A percentile compares a stretch with the other conserved stretches of the same genome.
Evolutionary conservation across 2,797 vertebrate species (phyloP).

Genomic region (Argentina silus): DNA sequence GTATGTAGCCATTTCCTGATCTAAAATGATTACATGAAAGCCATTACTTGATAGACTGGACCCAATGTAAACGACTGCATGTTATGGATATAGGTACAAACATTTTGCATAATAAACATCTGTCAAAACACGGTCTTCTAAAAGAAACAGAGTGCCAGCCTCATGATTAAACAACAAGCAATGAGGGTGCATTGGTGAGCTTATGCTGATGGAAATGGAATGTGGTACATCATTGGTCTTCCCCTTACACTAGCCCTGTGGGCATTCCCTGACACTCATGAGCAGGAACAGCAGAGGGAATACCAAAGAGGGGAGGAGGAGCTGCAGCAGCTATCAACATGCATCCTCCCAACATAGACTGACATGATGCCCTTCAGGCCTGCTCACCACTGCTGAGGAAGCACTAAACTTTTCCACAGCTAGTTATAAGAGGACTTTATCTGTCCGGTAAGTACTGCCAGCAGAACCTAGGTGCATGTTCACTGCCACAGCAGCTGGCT

Average conservation of each 20-base stretch:
- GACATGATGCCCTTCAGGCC: constrained; percentile 40
- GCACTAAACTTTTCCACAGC: constrained; percentile 32
- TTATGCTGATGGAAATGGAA: neutral
- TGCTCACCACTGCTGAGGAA: constrained; percentile 46
- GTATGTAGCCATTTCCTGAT: neutral
- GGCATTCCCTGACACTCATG: constrained; percentile 9
- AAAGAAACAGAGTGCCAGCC: neutral
- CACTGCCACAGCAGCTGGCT: constrained; percentile 37
- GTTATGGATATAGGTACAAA: neutral
- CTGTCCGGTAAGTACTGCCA: constrained; percentile 18
- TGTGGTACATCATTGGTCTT: neutral
- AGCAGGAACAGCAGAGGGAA: constrained; percentile 16
- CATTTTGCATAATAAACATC: neutral
- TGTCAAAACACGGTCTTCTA: neutral
- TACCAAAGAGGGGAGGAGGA: neutral
- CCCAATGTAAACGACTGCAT: neutral
- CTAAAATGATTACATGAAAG: too few relatives aligned
- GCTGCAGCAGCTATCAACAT: constrained; percentile 25
- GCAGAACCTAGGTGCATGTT: constrained; percentile 34
- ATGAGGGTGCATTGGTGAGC: too few relatives aligned
- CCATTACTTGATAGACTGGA: neutral
- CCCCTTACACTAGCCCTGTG: neutral
- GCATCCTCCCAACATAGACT: constrained; percentile 39
- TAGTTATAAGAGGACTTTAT: constrained; percentile 35
- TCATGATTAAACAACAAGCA: neutral